Conservation (phyloP, 2,888 invertebrate species). For the Fragum whitleyi region DNA sequence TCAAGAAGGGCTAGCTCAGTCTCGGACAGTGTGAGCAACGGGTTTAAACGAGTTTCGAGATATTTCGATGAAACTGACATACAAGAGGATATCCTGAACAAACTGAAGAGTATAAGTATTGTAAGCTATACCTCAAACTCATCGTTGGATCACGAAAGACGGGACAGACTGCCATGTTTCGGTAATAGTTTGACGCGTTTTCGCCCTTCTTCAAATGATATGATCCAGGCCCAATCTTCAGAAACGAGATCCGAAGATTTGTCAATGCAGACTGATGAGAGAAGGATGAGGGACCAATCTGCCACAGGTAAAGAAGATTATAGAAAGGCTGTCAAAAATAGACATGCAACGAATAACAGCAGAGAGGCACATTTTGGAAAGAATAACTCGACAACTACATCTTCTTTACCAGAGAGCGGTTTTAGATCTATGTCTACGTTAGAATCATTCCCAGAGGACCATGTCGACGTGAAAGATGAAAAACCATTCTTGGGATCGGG, state of each 20-base stretch:
- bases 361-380: neutral
- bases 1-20: neutral
- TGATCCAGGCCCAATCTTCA: neutral
- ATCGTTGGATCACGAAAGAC: neutral
- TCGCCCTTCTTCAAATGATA: neutral
- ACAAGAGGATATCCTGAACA: neutral
- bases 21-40: neutral
- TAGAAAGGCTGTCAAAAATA: neutral
- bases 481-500: too few species aligned
- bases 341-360: neutral
- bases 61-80: conserved; percentile 8
- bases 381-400: neutral
- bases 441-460: neutral
- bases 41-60: neutral
- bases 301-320: neutral
- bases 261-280: neutral
- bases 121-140: neutral
- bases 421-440: neutral
- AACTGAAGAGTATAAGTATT: neutral
- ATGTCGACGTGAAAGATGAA: too few species aligned
- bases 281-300: neutral
- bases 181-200: too few species aligned
- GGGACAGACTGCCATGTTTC: neutral
- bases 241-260: neutral
- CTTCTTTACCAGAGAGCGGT: neutral